Evolutionary conservation across 2,113 vertebrate genomes (phyloP), one percentile per base, ranked within the genome.

Genomic region (Panurus biarmicus): DNA sequence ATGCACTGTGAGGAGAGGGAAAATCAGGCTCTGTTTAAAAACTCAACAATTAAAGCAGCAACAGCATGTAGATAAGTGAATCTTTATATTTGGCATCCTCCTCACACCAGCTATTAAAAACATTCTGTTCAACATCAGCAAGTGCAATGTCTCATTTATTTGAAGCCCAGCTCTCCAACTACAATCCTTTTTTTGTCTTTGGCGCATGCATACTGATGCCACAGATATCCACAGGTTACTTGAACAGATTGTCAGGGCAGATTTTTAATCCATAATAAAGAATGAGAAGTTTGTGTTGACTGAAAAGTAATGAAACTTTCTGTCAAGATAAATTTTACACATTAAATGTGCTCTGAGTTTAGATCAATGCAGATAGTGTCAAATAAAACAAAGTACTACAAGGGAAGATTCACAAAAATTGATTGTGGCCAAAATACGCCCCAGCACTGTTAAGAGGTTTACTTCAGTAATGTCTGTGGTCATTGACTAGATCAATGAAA

Each of bases 401-500:
- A 97, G 96, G 91, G 95, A 98, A 99, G 97, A 98, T 98, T 98
- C 98, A 98, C 96, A 98, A 96, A 98, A 98, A 99, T 99, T 98
- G 99, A 99, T 99, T 97, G 97, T 96, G 91, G 95, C 97, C 98
- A 98, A 99, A 98, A 98, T 98, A 98, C 94, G 90, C 97, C 98
- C 97, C 96, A 98, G 97, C 97, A 97, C 97, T 98, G 98, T 98
- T 98, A 98, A 98, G 97, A 97, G 98, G 97, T 99, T 98, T 98
- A 97, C 98, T 98, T 98, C 98, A 96, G 98, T 98, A 98, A 98
- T 98, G 98, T 98, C 98, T 98, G 97, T 98, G 98, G 98, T 98
- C 98, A 98, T 98, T 98, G 98, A 97, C 97, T 97, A 98, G 98
- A 99, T 99, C 98, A 98, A 99, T 99, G 98, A 99, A 99, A 98